Base-by-base conservation (phyloP, 1,140 invertebrate species). In the Neodiprion pinetum region DNA sequence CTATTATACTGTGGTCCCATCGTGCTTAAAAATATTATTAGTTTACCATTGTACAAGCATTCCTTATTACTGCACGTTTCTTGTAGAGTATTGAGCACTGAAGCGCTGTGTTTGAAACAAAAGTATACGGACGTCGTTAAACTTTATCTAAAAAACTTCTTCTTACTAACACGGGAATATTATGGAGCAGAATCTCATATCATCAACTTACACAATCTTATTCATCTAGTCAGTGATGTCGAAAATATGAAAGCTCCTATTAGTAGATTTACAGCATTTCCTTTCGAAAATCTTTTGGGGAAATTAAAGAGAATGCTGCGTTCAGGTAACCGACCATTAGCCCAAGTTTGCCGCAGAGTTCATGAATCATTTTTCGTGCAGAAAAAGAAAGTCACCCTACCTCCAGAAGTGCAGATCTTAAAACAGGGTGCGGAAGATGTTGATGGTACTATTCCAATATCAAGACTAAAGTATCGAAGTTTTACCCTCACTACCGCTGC, bases 151-250 rank as follows among this genome's bases (percentile, higher is more conserved):
- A 53, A 67, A 50, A 70, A 21, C 65, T 79, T 79, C 72, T 74
- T 75, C 70, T 10, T 9, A 17, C 9, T 47, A 14, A 50, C 75
- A 28, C 72, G 72, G 17, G 8, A 47, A n/a, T 68, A 67, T 17
- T 77, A 79, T 67, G 72, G 74, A 0, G 11, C 3, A 17, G 72
- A 72, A 69, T 71, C 73, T 10, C 40, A 71, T 8, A 40, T 75
- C 4, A 72, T 76, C 11, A 79, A 71, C 53, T 40, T 77, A 23
- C 77, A 79, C 48, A 79, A 79, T 67, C 67, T 79, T 11, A 23
- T 68, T 23, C 75, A 74, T 17, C 21, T 74, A 9, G 66, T 72
- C 21, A 65, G 72, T 65, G 76, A 78, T 53, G 73, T 76, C 21
- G 66, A 40, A 17, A 70, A 72, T 23, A 74, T 74, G 70, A 67